Evolutionary conservation across 2,888 invertebrate species (phyloP).

Genomic region (Leistus spinibarbis): DNA sequence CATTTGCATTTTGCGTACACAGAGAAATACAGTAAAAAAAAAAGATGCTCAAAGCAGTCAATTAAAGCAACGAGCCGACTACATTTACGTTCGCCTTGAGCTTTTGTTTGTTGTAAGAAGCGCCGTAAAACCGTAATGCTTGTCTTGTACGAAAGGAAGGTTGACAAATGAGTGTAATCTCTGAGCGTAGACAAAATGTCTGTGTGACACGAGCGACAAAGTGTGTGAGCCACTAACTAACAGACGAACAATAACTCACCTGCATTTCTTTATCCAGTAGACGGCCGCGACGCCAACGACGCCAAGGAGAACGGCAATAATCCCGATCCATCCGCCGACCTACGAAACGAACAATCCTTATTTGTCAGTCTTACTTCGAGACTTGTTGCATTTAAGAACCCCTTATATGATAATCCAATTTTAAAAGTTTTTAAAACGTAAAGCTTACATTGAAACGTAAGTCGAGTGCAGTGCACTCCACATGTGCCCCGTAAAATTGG

Average conservation of each 20-base stretch:
- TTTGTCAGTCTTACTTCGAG: no score
- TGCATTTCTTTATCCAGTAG: constrained; percentile 58
- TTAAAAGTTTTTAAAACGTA: no score
- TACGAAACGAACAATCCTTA: constrained; percentile 49
- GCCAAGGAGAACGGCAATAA: constrained; percentile 56
- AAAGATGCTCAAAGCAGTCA: no score
- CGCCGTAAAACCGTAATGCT: no score
- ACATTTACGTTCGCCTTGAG: background rate
- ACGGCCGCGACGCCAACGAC: constrained; percentile 57
- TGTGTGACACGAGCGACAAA: background rate
- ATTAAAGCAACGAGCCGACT: background rate
- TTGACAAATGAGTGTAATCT: background rate
- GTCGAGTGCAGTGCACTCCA: no score
- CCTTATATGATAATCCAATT: no score
- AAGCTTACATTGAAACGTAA: no score
- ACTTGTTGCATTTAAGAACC: constrained; percentile 8
- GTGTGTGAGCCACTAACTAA: background rate
- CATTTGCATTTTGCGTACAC: no score
- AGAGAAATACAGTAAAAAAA: background rate
- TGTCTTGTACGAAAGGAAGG: background rate
- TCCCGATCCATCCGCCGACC: constrained; percentile 54
- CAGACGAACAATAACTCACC: constrained; percentile 51
- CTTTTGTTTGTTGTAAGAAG: background rate
- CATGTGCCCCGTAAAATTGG: no score
- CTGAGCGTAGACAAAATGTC: background rate